phyloP scores from a whole-genome alignment of 2,113 vertebrate genomes.

The Okapia johnstoni region DNA sequence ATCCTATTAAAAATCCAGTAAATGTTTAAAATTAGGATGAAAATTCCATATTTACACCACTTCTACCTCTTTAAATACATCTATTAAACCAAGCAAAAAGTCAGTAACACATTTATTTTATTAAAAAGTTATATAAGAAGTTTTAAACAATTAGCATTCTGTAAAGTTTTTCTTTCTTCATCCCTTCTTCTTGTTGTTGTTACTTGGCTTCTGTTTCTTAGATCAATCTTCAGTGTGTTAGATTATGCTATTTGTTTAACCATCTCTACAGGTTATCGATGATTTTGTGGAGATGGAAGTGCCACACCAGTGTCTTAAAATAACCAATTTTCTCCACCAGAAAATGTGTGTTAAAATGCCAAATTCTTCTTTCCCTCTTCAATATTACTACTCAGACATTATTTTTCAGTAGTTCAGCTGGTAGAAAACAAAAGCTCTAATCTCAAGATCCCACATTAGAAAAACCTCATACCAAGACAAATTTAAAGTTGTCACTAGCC shows the following conservation, averaged over 20 bases:
- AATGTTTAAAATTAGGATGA: constrained; percentile 16
- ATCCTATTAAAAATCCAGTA: background rate
- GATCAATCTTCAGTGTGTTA: background rate
- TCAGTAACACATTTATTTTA: constrained; percentile 16
- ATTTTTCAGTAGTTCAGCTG: background rate
- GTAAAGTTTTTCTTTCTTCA: background rate
- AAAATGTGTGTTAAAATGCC: background rate
- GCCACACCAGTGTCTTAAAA: background rate
- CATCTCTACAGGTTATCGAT: background rate
- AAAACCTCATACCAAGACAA: background rate
- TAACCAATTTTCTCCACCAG: background rate
- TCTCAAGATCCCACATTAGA: background rate
- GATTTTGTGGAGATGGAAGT: background rate
- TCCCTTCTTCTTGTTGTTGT: background rate
- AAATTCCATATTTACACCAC: constrained; percentile 2
- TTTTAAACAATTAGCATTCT: constrained; percentile 11
- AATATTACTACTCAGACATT: background rate
- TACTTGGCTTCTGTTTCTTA: background rate
- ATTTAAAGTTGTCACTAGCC: background rate
- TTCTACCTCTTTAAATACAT: constrained; percentile 10
- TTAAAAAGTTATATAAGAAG: background rate
- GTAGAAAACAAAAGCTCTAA: background rate
- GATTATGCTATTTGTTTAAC: background rate
- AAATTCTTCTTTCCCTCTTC: background rate
- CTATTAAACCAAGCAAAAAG: constrained; percentile 24